Base-by-base conservation (phyloP, 2,113 vertebrate species). In the Heterotilapia buettikoferi region DNA sequence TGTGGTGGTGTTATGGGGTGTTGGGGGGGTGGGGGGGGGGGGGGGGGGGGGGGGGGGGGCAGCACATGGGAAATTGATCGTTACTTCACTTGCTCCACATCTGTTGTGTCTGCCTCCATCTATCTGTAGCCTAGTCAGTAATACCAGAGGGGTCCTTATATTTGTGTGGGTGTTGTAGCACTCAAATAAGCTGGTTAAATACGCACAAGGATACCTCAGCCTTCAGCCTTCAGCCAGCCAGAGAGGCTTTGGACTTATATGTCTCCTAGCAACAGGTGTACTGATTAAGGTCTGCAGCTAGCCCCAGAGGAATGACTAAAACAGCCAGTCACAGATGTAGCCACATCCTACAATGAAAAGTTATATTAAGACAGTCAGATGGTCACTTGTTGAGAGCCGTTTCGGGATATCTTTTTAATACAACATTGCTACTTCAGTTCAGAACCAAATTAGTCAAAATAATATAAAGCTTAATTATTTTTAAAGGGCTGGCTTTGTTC, bases 221-320 rank as follows among this genome's bases (percentile, higher is more conserved):
- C 95, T 92, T 95, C 95, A 95, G 94, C 94, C 96, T 92, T 95
- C 95, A 95, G 94, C 94, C 96, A 96, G 97, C 89, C 91, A 90
- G 86, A 93, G 95, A 96, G 96, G 96, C 96, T 96, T 97, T 95
- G 93, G 96, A 96, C 95, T 97, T 97, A 93, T 63, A 93, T 92
- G 95, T 97, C 94, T 97, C 97, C 95, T 97, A 97, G 97, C 96
- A 97, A 97, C 97, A 97, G 94, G 96, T 96, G 96, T 87, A 94
- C 93, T 83, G 95, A 96, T 96, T 97, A 95, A 93, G 93, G 91
- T 94, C 93, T 95, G 93, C 91, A 90, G 86, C 91, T 90, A 93
- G 92, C 88, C 95, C 89, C 93, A 84, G 71, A 90, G 91, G 91
- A 95, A 94, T 89, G 88, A 86, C 89, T 88, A 83, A 92, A 94